Base-by-base conservation (phyloP, 2,888 invertebrate genomes). In the Resseliella maxima region DNA sequence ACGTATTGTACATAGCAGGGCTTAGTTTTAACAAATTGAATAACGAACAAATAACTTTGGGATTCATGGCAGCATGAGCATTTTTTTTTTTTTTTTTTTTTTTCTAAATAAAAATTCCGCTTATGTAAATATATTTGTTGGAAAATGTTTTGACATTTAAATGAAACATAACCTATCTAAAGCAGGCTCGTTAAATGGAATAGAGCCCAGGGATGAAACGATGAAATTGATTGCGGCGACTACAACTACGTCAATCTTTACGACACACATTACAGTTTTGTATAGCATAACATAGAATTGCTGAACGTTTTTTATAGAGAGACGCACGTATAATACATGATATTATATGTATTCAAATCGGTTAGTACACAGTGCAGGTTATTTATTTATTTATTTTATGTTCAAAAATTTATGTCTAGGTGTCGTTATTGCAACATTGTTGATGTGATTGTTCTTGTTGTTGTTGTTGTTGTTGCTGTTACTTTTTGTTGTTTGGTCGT, bases 381-480 rank as follows among this genome's bases (percentile, higher is more conserved):
- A 72, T 72, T 72, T 72, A 72, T 72, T 72, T 31, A 72, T 72
- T 72, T 72, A 72, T 72, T 72, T 72, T 72, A 72, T 31, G 72
- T 72, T 72, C 72, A 72, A 72, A 72, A 72, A 72, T 72, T 72
- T 35, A 72, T 72, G 72, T 72, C 72, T 72, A 72, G 72, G 72
- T 72, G 72, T 72, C 35, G 72, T 72, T 72, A 31, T 31, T 31
- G 59, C 27, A 59, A 59, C 18, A 24, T 59, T 59, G 59, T 27
- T 27, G 27, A 59, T 59, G 18, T 59, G 59, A 2, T 24, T 59
- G 2, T 59, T 27, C 21, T 10, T 59, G n/a, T 59, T 3, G 1
- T 59, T 24, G n/a, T 15, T 24, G n/a, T 24, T 24, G 24, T 24
- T 59, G 46, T 59, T 50, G 5, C 15, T 10, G 10, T 50, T 50